phyloP scores from a whole-genome alignment of 2,113 vertebrate genomes.

The Scalopus aquaticus region DNA sequence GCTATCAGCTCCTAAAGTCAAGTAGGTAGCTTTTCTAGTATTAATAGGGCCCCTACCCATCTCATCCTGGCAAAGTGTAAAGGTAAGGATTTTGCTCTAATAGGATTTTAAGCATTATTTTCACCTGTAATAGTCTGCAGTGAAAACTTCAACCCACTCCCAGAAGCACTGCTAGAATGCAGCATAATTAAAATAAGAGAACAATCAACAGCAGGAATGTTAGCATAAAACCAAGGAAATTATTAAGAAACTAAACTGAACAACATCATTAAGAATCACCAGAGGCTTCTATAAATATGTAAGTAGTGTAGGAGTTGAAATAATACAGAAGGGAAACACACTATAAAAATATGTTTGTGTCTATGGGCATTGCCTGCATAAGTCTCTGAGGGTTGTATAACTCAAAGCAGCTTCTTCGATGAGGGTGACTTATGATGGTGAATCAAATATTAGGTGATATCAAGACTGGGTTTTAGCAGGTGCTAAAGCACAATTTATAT shows the following conservation, averaged over 20 bases:
- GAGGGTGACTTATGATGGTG: neutral
- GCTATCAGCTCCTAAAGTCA: neutral
- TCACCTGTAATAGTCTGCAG: neutral
- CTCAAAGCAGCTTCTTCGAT: neutral
- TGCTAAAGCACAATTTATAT: constrained; percentile 27
- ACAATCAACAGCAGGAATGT: constrained; percentile 62
- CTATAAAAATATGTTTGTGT: constrained; percentile 54
- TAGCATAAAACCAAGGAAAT: constrained; percentile 70
- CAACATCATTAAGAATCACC: constrained; percentile 69
- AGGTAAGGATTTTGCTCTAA: neutral
- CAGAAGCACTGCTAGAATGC: constrained; percentile 4
- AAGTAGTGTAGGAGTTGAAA: constrained; percentile 62
- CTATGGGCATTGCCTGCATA: neutral
- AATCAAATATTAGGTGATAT: neutral
- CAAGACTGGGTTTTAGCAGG: constrained; percentile 12
- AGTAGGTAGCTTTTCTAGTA: neutral
- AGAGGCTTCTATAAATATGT: constrained; percentile 69
- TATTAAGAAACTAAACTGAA: constrained; percentile 73
- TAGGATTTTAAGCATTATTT: neutral
- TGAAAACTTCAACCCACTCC: constrained; percentile 23
- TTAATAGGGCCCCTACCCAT: neutral
- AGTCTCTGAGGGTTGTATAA: constrained; percentile 12
- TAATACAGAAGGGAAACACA: constrained; percentile 37
- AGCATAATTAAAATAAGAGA: constrained; percentile 67
- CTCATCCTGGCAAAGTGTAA: neutral